Conservation (phyloP, 1,140 invertebrate species). For the Lucilia sericata region DNA sequence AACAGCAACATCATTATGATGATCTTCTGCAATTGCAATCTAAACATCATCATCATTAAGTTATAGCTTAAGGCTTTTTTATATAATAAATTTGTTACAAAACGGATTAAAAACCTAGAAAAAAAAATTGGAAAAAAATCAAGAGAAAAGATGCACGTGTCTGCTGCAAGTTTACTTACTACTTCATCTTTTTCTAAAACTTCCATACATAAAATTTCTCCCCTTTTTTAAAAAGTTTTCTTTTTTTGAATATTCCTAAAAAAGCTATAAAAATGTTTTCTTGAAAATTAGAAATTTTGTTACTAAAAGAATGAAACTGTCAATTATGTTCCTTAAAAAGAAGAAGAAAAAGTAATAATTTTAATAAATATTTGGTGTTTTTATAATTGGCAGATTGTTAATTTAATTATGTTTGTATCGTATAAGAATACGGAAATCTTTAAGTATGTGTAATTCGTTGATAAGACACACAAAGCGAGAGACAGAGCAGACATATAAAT, state of each 20-base stretch:
- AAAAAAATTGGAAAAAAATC: not conserved
- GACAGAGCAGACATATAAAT: too few species aligned
- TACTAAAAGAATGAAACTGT: not conserved
- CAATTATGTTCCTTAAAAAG: not conserved
- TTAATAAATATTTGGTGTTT: not conserved
- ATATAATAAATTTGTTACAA: not conserved
- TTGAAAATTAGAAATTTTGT: not conserved
- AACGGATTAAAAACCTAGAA: not conserved
- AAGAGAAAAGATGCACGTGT: not conserved
- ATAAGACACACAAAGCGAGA: not conserved
- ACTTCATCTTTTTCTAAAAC: not conserved
- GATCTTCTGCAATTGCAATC: too few species aligned
- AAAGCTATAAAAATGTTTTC: not conserved
- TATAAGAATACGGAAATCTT: not conserved
- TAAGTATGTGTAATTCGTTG: not conserved
- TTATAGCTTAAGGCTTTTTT: not conserved
- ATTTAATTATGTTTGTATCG: not conserved
- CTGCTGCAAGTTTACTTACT: not conserved
- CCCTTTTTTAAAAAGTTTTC: not conserved
- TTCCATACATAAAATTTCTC: not conserved
- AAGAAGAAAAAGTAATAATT: not conserved
- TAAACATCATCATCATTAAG: not conserved
- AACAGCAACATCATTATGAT: too few species aligned
- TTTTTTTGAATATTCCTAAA: not conserved
- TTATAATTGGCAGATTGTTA: not conserved